Conservation (phyloP, 2,113 vertebrate genomes). For the Serinus canaria region DNA sequence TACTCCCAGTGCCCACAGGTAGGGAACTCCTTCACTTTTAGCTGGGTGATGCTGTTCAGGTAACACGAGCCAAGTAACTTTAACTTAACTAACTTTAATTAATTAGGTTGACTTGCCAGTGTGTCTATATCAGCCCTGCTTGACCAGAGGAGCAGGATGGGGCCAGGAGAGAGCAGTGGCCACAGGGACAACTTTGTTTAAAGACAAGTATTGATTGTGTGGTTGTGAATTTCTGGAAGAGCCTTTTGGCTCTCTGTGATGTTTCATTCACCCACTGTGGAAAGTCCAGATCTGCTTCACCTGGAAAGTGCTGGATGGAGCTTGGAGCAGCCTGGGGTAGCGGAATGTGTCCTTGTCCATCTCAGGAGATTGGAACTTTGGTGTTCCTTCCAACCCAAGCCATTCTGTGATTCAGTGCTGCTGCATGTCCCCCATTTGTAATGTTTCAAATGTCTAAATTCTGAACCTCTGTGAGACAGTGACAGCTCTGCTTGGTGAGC, state of each 20-base stretch:
- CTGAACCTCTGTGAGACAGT: accelerated
- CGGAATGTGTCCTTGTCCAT: background rate
- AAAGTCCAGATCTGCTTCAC: background rate
- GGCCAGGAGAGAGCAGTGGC: background rate
- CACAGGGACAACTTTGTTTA: background rate
- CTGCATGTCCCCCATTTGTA: background rate
- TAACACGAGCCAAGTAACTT: background rate
- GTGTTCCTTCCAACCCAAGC: background rate
- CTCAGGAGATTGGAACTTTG: background rate
- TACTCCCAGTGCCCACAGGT: background rate
- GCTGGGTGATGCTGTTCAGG: background rate
- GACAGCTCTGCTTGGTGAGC: background rate
- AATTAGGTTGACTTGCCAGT: background rate
- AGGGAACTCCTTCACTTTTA: background rate
- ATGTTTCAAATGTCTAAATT: background rate
- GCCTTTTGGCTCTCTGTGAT: background rate
- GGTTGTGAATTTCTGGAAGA: background rate
- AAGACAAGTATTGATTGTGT: accelerated
- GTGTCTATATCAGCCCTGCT: accelerated
- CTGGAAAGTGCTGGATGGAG: background rate
- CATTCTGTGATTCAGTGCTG: background rate
- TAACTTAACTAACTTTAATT: background rate
- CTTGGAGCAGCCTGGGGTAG: background rate
- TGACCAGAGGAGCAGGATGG: background rate
- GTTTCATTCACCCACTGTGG: background rate